phyloP scores from a whole-genome alignment of 2,113 vertebrate species.

The Tachuris rubrigastra region DNA sequence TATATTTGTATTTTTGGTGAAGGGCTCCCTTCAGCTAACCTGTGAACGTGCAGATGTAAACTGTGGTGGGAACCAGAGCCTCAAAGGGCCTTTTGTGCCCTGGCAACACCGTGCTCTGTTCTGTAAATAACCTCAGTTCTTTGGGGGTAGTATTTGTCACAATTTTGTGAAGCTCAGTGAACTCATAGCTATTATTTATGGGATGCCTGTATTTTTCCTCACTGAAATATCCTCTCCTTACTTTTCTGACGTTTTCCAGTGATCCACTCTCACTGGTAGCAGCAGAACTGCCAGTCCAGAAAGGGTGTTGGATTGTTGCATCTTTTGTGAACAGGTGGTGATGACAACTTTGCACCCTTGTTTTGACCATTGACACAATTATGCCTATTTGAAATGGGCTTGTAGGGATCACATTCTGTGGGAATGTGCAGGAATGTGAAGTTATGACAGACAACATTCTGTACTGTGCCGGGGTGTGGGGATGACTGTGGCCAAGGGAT shows the following conservation, averaged over 20 bases:
- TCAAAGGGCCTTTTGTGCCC: neutral
- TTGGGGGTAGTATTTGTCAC: neutral
- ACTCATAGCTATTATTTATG: neutral
- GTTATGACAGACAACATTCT: neutral
- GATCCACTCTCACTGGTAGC: neutral
- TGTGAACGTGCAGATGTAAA: neutral
- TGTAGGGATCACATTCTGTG: neutral
- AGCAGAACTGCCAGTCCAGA: neutral
- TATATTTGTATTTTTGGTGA: neutral
- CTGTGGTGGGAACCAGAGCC: neutral
- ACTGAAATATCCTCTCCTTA: neutral
- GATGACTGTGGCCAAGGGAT: neutral
- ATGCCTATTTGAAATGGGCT: neutral
- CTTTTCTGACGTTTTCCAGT: neutral
- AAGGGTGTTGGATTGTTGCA: neutral
- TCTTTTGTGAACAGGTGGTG: fast-evolving
- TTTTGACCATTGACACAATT: neutral
- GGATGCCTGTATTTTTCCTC: neutral
- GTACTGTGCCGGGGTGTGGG: neutral
- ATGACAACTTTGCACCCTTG: neutral
- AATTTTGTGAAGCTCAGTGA: neutral
- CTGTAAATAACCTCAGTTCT: neutral
- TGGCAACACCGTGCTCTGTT: neutral
- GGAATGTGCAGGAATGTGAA: neutral
- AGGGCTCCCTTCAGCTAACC: neutral